A percentile compares a stretch with the other conserved stretches of the same genome.
These are phyloP conservation scores for Cenopis cana DNA, from an alignment of 2,888 invertebrate genomes.

Conservation along the genomic window DNA sequence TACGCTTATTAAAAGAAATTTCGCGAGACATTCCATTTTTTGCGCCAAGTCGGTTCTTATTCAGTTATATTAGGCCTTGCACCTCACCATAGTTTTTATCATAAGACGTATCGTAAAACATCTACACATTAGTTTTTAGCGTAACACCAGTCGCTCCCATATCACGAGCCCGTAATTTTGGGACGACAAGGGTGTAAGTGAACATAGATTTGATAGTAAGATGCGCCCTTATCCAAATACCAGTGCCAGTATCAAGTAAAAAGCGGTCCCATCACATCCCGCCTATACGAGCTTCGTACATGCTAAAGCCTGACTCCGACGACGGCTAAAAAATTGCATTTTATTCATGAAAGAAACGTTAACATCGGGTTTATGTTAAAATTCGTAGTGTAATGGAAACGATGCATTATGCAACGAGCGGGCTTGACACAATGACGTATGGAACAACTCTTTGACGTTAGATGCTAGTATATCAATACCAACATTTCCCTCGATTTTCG, in stretches of 20 bases:
- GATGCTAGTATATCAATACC: constrained; percentile 68
- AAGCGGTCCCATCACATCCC: constrained; percentile 60
- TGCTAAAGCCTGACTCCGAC: constrained; percentile 56
- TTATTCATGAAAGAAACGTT: constrained; percentile 81
- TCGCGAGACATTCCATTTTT: constrained; percentile 2
- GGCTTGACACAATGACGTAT: constrained; percentile 81
- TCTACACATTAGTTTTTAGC: constrained; percentile 34
- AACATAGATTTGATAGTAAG: neutral
- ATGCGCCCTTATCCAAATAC: neutral
- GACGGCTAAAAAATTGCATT: constrained; percentile 74
- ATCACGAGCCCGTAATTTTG: neutral
- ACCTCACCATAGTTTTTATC: constrained; percentile 17
- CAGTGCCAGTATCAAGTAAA: constrained; percentile 53
- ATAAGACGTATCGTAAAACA: constrained; percentile 31
- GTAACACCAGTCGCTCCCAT: constrained; percentile 26
- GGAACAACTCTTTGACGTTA: constrained; percentile 78
- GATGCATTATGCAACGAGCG: constrained; percentile 79
- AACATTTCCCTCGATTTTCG: constrained; percentile 73
- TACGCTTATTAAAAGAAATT: constrained; percentile 4
- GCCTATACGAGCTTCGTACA: constrained; percentile 48
- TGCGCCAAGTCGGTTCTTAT: neutral
- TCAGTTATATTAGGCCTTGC: constrained; percentile 20
- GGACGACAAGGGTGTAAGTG: neutral
- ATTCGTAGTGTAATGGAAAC: constrained; percentile 84
- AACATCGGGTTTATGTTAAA: constrained; percentile 83